phyloP scores from a whole-genome alignment of 2,888 invertebrate genomes.

The Microdon myrmicae region DNA sequence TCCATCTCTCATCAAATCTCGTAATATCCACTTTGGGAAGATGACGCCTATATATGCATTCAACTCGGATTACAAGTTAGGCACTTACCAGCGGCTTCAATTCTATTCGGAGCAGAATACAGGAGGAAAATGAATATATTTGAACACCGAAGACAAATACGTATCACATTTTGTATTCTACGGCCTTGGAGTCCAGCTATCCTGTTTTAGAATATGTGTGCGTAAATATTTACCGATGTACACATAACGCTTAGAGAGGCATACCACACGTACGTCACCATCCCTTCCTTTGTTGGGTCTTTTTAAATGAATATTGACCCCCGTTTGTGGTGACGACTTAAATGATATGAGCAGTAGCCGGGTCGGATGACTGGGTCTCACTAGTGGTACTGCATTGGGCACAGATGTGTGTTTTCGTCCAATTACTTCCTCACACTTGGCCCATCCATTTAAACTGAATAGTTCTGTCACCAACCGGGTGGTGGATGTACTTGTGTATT shows the following conservation, averaged over 20 bases:
- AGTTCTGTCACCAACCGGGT: conserved; percentile 37
- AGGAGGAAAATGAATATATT: too few species aligned
- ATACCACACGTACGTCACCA: conserved; percentile 23
- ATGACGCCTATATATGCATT: too few species aligned
- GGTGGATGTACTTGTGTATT: too few species aligned
- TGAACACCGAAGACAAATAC: too few species aligned
- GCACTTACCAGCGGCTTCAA: too few species aligned
- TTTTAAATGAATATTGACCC: conserved; percentile 18
- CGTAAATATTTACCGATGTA: too few species aligned
- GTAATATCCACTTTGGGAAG: too few species aligned
- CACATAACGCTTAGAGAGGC: conserved; percentile 15
- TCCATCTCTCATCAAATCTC: too few species aligned
- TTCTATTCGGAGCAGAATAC: too few species aligned
- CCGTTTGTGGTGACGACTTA: conserved; percentile 6
- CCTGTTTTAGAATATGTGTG: conserved; percentile 38
- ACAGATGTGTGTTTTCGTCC: conserved; percentile 51
- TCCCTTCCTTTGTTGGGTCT: neutral
- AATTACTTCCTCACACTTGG: conserved; percentile 50
- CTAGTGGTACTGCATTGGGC: conserved; percentile 29
- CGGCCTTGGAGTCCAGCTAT: conserved; percentile 12
- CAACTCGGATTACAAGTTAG: too few species aligned
- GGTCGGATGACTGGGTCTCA: conserved; percentile 3
- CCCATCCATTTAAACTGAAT: conserved; percentile 50
- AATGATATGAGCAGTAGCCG: conserved; percentile 1
- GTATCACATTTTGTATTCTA: conserved; percentile 43